These are phyloP conservation scores for Cephalopterus ornatus DNA, from an alignment of 2,113 vertebrate genomes.

Conservation along the genomic window DNA sequence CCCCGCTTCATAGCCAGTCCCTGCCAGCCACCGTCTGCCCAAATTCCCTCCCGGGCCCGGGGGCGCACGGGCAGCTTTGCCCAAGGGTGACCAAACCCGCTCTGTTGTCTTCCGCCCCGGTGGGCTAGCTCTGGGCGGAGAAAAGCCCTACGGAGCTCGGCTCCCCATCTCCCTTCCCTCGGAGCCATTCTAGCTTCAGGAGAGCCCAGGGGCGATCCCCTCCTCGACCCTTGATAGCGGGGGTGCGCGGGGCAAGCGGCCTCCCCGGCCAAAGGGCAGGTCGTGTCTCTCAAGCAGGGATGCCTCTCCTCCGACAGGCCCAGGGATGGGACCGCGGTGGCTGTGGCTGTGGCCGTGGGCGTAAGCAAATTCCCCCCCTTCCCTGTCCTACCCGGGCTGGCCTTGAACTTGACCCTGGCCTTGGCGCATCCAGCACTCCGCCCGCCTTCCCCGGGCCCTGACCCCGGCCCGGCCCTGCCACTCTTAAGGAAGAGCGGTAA, in stretches of 20 bases:
- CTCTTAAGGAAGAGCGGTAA: neutral
- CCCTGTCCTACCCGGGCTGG: neutral
- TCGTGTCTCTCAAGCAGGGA: neutral
- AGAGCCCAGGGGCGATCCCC: neutral
- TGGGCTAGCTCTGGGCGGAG: neutral
- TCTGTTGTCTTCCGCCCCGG: accelerated
- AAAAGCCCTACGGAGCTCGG: neutral
- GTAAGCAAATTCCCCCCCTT: neutral
- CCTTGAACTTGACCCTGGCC: conserved; percentile 81
- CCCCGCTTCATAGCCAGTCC: neutral
- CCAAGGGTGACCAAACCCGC: accelerated
- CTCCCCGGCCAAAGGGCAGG: neutral
- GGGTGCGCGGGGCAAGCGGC: neutral
- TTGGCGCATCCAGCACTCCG: neutral
- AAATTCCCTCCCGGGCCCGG: neutral
- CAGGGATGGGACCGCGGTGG: neutral
- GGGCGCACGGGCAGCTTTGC: accelerated
- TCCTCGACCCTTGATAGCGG: no score
- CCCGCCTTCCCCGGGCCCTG: conserved; percentile 32
- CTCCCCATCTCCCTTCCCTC: neutral
- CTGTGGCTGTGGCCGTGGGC: neutral
- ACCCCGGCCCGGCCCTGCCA: conserved; percentile 28
- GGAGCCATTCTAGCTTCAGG: neutral
- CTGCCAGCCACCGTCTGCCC: neutral
- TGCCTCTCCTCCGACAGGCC: neutral